Conservation (phyloP, 2,113 vertebrate species). For the Pterocles gutturalis region DNA sequence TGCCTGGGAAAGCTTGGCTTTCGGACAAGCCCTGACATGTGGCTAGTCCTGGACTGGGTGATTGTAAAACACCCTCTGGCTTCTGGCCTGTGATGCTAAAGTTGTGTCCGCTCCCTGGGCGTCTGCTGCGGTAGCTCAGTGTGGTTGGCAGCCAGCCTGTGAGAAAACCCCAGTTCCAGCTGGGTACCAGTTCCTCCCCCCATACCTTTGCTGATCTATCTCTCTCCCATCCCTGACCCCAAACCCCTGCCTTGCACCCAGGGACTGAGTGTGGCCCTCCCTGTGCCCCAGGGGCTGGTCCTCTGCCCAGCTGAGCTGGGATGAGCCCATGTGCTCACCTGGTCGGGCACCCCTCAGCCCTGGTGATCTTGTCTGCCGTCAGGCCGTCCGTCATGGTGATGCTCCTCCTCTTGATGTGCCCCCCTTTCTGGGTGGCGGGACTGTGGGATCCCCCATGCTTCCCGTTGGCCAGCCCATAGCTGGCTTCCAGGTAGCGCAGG, state of each 20-base stretch:
- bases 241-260: not conserved
- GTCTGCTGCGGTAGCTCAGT: not conserved
- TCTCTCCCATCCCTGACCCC: not conserved
- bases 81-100: not conserved
- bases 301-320: not conserved
- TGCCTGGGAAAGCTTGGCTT: not conserved
- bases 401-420: slow-evolving; percentile 94
- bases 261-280: not conserved
- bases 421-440: slow-evolving; percentile 87
- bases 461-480: slow-evolving; percentile 86
- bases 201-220: not conserved
- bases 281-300: not conserved
- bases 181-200: not conserved
- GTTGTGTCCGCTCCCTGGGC: not conserved
- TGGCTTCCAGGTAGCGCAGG: slow-evolving; percentile 96
- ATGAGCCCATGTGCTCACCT: slow-evolving; percentile 76
- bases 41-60: not conserved
- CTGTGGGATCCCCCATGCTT: slow-evolving; percentile 85
- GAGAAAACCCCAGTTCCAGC: not conserved
- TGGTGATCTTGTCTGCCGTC: slow-evolving; percentile 91
- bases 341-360: slow-evolving; percentile 81
- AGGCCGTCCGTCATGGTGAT: slow-evolving; percentile 96
- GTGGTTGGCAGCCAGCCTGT: not conserved
- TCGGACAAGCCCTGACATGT: not conserved
- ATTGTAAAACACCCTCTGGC: slow-evolving; percentile 14